Evolutionary conservation across 1,140 invertebrate species (phyloP).

Genomic region (Piezodorus guildinii): DNA sequence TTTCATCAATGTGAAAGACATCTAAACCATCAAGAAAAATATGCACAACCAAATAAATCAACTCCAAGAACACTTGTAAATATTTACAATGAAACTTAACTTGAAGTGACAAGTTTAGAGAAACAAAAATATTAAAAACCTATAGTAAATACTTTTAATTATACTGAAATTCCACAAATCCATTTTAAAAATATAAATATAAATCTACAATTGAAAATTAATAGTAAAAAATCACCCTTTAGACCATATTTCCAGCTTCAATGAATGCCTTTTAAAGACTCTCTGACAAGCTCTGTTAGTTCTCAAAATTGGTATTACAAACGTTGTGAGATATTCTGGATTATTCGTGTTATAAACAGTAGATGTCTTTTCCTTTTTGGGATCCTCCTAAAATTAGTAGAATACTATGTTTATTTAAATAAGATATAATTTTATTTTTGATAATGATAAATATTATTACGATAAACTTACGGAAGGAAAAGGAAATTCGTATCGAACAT

Average conservation of each 20-base stretch:
- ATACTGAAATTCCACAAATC: no score
- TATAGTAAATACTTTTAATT: no score
- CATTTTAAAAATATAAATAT: no score
- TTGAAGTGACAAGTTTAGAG: no score
- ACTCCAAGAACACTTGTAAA: no score
- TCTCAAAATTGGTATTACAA: constrained; percentile 67
- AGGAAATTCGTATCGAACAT: constrained; percentile 87
- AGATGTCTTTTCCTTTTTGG: constrained; percentile 60
- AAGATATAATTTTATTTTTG: background rate
- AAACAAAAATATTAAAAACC: background rate
- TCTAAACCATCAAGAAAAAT: no score
- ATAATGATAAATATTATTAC: background rate
- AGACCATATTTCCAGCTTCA: constrained; percentile 86
- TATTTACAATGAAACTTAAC: no score
- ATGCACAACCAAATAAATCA: no score
- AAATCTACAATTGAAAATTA: no score
- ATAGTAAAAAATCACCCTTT: constrained; percentile 56
- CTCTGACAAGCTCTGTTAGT: constrained; percentile 64
- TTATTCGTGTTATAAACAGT: constrained; percentile 75
- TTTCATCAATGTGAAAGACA: no score
- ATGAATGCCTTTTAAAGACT: constrained; percentile 72
- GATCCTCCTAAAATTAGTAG: constrained; percentile 49
- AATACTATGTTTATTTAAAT: background rate
- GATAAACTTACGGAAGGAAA: constrained; percentile 61
- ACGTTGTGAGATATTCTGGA: constrained; percentile 74